Base-by-base conservation (phyloP, 1,140 invertebrate genomes). In the Antheraea pernyi region DNA sequence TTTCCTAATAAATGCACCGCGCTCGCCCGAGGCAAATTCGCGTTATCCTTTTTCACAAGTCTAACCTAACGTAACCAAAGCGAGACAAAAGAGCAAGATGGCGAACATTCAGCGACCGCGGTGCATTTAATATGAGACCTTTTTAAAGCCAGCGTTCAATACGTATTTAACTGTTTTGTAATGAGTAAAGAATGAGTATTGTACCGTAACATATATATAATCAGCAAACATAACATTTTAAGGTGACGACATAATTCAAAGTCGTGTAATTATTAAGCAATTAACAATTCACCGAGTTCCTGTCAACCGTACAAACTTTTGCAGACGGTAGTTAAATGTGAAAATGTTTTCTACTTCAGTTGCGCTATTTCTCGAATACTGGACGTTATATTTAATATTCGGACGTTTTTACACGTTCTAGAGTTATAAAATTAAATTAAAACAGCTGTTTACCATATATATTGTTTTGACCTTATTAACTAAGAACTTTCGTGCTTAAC, bases 261-360 rank as follows among this genome's bases (percentile, higher is more conserved):
- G 30, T n/a, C 30, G 61, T 37, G 61, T 63, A 63, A 63, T 63
- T 37, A 63, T 30, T 37, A 63, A 37, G 61, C 13, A 37, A n/a
- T 37, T 13, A 53, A 53, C 9, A 53, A 53, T 53, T 53, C 7
- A 37, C 19, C 30, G 16, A 7, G 61, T 63, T 63, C 30, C 61
- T 37, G 61, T 37, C 30, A 63, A 22, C 61, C 61, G 61, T 63
- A 37, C 8, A 63, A 36, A 63, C 61, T 36, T 63, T 63, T 63
- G 13, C 61, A 37, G 37, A 37, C 37, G 30, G 30, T 18, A 63
- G 7, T 63, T 63, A 63, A 63, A 63, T 7, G 30, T 37, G 22
- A 36, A 36, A 63, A 63, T 63, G 13, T 63, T 63, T 63, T 60
- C 59, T 60, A 60, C 22, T 63, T n/a, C 61, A 63, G 61, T 37